Evolutionary conservation across 2,797 vertebrate species (phyloP).

Genomic region (Artibeus jamaicensis): DNA sequence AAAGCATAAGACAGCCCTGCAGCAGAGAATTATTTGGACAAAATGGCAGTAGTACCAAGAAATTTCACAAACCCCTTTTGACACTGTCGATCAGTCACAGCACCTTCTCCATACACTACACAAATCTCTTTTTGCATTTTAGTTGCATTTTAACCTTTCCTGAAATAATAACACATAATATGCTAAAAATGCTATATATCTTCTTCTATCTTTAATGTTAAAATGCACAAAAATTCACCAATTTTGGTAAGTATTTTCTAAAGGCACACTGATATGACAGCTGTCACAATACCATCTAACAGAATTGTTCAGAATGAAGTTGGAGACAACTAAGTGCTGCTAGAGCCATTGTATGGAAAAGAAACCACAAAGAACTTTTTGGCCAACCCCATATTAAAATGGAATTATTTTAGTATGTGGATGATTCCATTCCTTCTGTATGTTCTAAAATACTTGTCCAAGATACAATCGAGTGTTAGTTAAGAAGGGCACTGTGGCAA

Average conservation of each 20-base stretch:
- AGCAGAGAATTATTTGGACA: not conserved
- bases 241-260: not conserved
- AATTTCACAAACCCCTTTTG: too few relatives aligned
- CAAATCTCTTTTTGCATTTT: too few relatives aligned
- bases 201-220: not conserved
- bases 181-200: not conserved
- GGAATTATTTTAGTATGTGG: not conserved
- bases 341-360: not conserved
- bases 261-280: not conserved
- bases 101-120: too few relatives aligned
- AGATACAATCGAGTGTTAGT: not conserved
- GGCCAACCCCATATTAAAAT: not conserved
- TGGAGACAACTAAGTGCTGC: not conserved
- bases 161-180: too few relatives aligned
- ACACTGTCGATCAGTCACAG: too few relatives aligned
- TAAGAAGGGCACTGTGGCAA: not conserved
- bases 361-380: not conserved
- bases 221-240: not conserved
- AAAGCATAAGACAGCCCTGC: not conserved
- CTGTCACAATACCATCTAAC: not conserved
- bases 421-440: not conserved
- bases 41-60: not conserved
- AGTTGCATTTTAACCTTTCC: too few relatives aligned
- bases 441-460: not conserved
- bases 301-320: not conserved